Percentiles rank a stretch among this genome's conserved stretches.
Conservation (phyloP, 2,797 vertebrate species). For the Prionace glauca region DNA sequence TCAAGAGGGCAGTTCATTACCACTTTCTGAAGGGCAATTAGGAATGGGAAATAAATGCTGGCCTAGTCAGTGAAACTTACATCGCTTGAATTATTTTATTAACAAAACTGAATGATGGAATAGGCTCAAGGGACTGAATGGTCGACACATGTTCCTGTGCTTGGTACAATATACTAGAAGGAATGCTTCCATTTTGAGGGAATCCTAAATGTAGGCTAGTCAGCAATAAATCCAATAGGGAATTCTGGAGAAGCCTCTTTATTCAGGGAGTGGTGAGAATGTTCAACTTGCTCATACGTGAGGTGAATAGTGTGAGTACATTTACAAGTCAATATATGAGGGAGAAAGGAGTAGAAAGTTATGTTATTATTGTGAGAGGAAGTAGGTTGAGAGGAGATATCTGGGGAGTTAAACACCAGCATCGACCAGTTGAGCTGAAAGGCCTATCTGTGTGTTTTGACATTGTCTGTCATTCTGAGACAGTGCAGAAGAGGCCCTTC, state of each 20-base stretch:
- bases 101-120: neutral
- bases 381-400: neutral
- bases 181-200: neutral
- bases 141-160: neutral
- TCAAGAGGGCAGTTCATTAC: too few species aligned
- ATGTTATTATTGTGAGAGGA: neutral
- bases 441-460: neutral
- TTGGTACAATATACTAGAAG: neutral
- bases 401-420: neutral
- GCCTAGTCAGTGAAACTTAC: too few species aligned
- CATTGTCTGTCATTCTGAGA: neutral
- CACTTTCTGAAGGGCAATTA: too few species aligned
- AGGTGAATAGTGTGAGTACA: neutral
- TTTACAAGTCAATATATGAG: neutral
- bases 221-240: neutral
- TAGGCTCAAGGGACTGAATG: neutral
- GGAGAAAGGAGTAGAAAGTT: neutral
- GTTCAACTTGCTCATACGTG: neutral
- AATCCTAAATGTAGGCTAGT: neutral
- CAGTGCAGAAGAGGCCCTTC: too few species aligned
- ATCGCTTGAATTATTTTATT: too few species aligned
- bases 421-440: neutral
- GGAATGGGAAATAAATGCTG: too few species aligned
- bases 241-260: neutral
- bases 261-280: neutral